A percentile compares a stretch with the other conserved stretches of the same genome.
These are phyloP conservation scores for Hypotaenidia okinawae DNA, from an alignment of 2,797 vertebrate genomes.

Conservation along the genomic window DNA sequence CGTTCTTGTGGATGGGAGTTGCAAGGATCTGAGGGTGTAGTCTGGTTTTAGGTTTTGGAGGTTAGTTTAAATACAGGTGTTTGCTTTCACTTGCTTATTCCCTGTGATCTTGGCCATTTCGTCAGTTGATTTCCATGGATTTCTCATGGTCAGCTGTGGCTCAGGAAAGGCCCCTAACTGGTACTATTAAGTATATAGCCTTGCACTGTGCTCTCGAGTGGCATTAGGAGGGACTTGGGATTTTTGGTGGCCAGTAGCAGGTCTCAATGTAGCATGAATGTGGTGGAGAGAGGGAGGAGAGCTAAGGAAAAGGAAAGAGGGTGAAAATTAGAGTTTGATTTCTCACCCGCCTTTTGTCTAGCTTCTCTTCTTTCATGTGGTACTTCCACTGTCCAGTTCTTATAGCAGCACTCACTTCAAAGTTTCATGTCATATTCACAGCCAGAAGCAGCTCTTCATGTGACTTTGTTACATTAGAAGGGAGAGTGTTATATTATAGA, in stretches of 20 bases:
- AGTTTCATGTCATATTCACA: not conserved
- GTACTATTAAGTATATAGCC: not conserved
- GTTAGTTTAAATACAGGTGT: not conserved
- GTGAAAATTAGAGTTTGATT: not conserved
- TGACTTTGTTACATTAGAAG: not conserved
- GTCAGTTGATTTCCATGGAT: not conserved
- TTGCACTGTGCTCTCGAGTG: not conserved
- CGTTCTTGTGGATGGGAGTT: not conserved
- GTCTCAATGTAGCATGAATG: rapidly evolving
- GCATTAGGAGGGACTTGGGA: not conserved
- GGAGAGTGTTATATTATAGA: not conserved
- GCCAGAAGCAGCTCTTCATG: not conserved
- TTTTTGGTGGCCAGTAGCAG: not conserved
- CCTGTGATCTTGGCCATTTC: not conserved
- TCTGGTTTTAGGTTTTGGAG: not conserved
- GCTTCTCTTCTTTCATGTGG: not conserved
- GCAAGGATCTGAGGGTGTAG: not conserved
- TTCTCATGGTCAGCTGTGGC: not conserved
- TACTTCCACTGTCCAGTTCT: not conserved
- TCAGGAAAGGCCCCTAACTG: not conserved
- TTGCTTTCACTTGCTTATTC: not conserved
- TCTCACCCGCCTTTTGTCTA: not conserved
- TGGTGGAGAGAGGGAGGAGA: not conserved
- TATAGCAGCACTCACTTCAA: not conserved
- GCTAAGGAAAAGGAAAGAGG: not conserved